These are phyloP conservation scores for Dicycla oo DNA, from an alignment of 2,888 invertebrate species.

Conservation along the genomic window DNA sequence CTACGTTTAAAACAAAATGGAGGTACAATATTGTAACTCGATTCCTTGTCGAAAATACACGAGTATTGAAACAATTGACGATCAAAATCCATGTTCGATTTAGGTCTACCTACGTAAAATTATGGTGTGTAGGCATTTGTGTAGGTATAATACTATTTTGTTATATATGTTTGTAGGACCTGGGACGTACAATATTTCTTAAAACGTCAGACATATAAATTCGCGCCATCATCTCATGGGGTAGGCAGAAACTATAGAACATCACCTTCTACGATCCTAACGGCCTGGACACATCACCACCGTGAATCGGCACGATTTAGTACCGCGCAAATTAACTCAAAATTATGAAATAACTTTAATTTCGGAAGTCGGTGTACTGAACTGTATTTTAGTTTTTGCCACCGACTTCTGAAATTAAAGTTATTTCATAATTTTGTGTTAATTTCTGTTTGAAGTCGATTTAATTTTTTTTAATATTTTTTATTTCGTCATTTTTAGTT, in stretches of 20 bases:
- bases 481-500: too few relatives aligned
- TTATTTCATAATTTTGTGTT: too few relatives aligned
- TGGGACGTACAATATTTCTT: background rate
- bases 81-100: conserved; percentile 34
- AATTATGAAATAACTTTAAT: too few relatives aligned
- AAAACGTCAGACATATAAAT: background rate
- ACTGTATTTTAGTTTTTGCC: too few relatives aligned
- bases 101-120: conserved; percentile 12
- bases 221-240: background rate
- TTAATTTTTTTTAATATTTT: too few relatives aligned
- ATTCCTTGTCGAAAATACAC: conserved; percentile 37
- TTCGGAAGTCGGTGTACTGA: too few relatives aligned
- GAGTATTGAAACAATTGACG: conserved; percentile 32
- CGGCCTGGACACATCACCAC: too few relatives aligned
- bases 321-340: too few relatives aligned
- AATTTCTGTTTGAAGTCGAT: too few relatives aligned
- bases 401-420: too few relatives aligned
- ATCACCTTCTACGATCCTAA: background rate
- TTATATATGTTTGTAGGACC: background rate
- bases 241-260: background rate
- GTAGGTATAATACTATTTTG: conserved; percentile 12
- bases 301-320: too few relatives aligned
- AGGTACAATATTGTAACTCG: conserved; percentile 36
- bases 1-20: conserved; percentile 19
- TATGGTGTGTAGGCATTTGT: background rate